Evolutionary conservation across 2,113 vertebrate species (phyloP), one percentile per base, ranked within the genome.

Genomic region (Cololabis saira): DNA sequence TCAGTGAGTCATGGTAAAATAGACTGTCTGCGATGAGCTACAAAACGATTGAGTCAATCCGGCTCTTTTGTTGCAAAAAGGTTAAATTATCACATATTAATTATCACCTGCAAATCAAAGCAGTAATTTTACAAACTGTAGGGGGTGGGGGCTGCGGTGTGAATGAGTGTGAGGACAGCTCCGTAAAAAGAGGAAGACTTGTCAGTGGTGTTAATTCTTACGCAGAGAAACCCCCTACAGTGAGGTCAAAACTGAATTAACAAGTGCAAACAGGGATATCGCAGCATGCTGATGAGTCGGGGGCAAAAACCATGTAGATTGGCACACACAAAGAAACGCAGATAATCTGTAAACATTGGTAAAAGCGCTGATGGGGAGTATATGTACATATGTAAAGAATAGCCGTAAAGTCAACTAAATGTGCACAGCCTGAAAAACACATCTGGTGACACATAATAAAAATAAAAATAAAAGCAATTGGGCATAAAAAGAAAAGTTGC

Each of bases 181-280:
- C 55, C 41, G 63, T 50, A 27, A 67, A 21, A 65, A 61, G 64
- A 63, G 12, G 42, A 60, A 5, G 42, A 8, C 19, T 63, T 62
- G 63, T 76, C 54, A 80, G 50, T 30, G 12, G 24, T 47, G 33
- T 24, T 74, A 61, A 81, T 78, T 70, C 56, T 53, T 40, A 41
- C 56, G 44, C 49, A 69, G 61, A 53, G 70, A 68, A 63, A 54
- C 48, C 73, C 71, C 67, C 78, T 24, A 50, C 67, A 71, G 76
- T 13, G 66, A 67, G 51, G 51, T 43, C 0, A 1, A 53, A 64
- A 73, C 61, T 50, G 65, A 83, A 82, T 85, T 60, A 69, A 65
- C n/a, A 71, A 10, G 72, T 62, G 77, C 67, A 71, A 83, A 77
- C 17, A 47, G 40, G 42, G 45, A 80, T 71, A 80, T 86, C 60